Evolutionary conservation across 2,113 vertebrate species (phyloP), one percentile per base, ranked within the genome.

Genomic region (Otocyon megalotis): DNA sequence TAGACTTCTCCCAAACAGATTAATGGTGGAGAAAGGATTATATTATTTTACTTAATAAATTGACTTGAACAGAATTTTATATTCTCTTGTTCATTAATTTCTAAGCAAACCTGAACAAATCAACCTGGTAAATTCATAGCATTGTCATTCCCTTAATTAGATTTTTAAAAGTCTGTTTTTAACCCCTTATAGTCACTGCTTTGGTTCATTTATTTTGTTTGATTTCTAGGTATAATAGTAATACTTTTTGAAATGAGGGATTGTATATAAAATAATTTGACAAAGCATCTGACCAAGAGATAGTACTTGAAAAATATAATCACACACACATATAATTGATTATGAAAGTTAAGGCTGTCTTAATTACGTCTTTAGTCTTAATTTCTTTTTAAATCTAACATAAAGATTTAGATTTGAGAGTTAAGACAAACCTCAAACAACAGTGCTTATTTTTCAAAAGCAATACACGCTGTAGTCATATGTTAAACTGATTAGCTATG

Each of bases 31-130:
- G 24, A 69, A 58, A 88, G 69, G 8, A 0, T 43, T 71, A 13
- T 58, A 32, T 82, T 60, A 35, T 69, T 90, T 86, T 37, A 71
- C 15, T 43, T 20, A 95, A 77, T 48, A 37, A n/a, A 65, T 91
- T 9, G 76, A 53, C 4, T 30, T 88, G 43, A 82, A 74, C 13
- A 95, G 4, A 91, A 82, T 85, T 90, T 95, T 88, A 60, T 71
- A n/a, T 88, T 88, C n/a, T 95, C 30, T 54, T 90, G 11, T 58
- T 83, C 24, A 83, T 74, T 95, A 28, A 95, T 81, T 94, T 94
- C 28, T 65, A 63, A 82, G 71, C 4, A 50, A 86, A 95, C 6
- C 22, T 56, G 76, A 85, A 82, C 12, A 95, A 76, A 77, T 54
- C 58, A 76, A 22, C 20, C 10, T 77, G 28, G 48, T 17, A 87